These are phyloP conservation scores for Burhinus oedicnemus DNA, from an alignment of 2,113 vertebrate species.

Conservation along the genomic window DNA sequence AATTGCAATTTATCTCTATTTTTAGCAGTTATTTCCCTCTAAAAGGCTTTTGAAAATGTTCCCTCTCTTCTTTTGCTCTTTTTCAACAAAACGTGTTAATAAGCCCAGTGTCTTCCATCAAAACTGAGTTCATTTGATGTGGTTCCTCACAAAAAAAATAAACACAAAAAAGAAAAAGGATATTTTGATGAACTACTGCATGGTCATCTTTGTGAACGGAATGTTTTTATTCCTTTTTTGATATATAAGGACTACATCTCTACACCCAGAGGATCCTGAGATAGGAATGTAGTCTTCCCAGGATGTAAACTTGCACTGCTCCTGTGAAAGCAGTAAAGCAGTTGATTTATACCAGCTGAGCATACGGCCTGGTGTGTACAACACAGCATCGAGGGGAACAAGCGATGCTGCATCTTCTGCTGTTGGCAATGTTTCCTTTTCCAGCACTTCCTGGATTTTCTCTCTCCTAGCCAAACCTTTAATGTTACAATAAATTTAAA, in stretches of 20 bases:
- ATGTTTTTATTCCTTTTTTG: background rate
- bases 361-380: background rate
- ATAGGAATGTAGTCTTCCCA: background rate
- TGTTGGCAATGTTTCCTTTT: constrained; percentile 19
- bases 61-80: background rate
- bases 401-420: background rate
- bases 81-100: background rate
- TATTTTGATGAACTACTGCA: background rate
- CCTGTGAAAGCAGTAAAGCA: background rate
- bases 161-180: background rate
- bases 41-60: background rate
- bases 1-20: background rate
- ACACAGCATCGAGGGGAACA: background rate
- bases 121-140: background rate
- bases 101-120: background rate
- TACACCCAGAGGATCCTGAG: background rate
- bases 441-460: background rate
- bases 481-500: constrained; percentile 48
- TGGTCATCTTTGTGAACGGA: background rate
- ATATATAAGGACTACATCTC: background rate
- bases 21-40: background rate
- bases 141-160: background rate
- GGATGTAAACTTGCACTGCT: background rate
- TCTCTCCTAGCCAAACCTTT: constrained; percentile 6
- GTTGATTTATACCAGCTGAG: constrained; percentile 18